Conservation (phyloP, 2,113 vertebrate genomes). For the Gobio gobio region DNA sequence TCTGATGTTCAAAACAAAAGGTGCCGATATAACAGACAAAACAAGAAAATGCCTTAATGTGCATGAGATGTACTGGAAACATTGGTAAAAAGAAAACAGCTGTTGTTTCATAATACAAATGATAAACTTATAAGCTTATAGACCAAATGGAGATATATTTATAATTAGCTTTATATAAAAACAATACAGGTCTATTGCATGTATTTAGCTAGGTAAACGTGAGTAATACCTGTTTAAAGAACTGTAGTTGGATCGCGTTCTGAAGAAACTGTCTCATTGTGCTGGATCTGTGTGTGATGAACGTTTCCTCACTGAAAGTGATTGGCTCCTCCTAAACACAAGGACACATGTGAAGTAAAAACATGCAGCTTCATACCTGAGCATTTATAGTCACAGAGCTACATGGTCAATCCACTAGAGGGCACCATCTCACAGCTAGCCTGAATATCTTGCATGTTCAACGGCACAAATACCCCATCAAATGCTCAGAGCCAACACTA, state of each 20-base stretch:
- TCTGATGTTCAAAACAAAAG: background rate
- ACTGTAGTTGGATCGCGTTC: slow-evolving; percentile 95
- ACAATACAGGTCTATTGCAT: background rate
- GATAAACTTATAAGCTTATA: background rate
- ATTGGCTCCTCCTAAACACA: slow-evolving; percentile 88
- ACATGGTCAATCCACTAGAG: background rate
- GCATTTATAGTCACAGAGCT: background rate
- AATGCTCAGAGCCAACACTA: background rate
- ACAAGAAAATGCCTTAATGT: background rate
- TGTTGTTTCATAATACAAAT: background rate
- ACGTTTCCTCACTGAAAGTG: slow-evolving; percentile 91
- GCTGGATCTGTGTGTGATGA: slow-evolving; percentile 91
- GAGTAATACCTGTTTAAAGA: slow-evolving; percentile 90
- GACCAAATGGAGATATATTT: background rate
- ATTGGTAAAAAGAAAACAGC: background rate
- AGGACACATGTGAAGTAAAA: background rate
- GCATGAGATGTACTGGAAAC: background rate
- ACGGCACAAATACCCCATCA: background rate
- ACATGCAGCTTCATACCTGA: background rate
- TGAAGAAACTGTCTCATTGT: slow-evolving; percentile 95
- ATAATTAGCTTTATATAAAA: slow-evolving; percentile 10
- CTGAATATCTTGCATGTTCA: background rate
- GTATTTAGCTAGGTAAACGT: background rate
- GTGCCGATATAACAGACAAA: background rate
- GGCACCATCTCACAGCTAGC: background rate